Evolutionary conservation across 2,888 invertebrate genomes (phyloP), one percentile per base, ranked within the genome.

Genomic region (Drosophila rubida): DNA sequence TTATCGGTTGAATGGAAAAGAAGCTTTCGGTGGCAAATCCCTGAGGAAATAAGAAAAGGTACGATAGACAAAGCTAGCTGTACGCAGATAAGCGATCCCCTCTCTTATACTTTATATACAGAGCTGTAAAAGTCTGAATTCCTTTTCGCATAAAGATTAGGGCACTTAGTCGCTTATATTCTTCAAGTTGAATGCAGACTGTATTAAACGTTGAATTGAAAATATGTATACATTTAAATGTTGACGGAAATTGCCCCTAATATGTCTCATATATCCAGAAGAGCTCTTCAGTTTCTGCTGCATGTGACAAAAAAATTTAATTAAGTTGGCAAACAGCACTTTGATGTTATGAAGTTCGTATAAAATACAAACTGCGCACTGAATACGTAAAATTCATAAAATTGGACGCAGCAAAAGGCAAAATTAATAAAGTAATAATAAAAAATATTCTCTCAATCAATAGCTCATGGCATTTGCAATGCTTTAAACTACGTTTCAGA

Each of bases 1-100:
- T 75, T 69, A 75, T 68, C 59, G 66, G 69, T 32, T 61, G 46
- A 57, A 45, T 50, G 13, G 54, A 30, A 46, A 42, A 75, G 50
- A 14, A 57, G 41, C 62, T 60, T 49, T 57, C 8, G 27, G 13
- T 25, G 37, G 35, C 11, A 25, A 55, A 44, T 44, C 23, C 41
- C 13, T 9, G 9, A 51, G 49, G 46, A 16, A 51, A 55, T 16
- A 53, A 41, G 5, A 9, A 23, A 37, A 57, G 61, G 53, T 58
- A 41, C 42, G 22, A 42, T 39, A 30, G 30, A 5, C 11, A 35
- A 23, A 23, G 14, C 32, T 32, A 16, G 16, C 22, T 25, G 16
- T 30, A 13, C 32, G 5, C 27, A n/a, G 16, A 19, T 30, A 9
- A 11, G 9, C 1, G 19, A 30, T n/a, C 14, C n/a, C 32, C n/a